Base-by-base conservation (phyloP, 1,140 invertebrate species). In the Drosophila obscura region DNA sequence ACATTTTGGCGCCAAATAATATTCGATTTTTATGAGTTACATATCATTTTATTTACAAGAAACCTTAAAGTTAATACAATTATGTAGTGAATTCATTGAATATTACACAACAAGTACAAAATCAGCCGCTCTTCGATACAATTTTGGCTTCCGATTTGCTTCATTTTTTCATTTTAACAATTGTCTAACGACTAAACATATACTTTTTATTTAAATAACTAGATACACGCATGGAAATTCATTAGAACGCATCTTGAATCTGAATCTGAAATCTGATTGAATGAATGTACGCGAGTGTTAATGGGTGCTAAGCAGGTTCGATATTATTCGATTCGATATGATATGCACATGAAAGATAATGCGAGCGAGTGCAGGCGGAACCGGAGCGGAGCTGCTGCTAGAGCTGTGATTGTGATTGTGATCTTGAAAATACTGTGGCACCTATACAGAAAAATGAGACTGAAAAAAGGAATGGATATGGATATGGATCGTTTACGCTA, bases 121-220 rank as follows among this genome's bases (percentile, higher is more conserved):
- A 66, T 41, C 65, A 45, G 53, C 55, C 73, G 55, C 50, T 43
- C 16, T 39, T 77, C 55, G 48, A 68, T 43, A 58, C 58, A 41
- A 26, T 35, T 77, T 71, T 53, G 46, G 39, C 52, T 69, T 48
- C 55, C 66, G 53, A 77, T 68, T 75, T 24, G 63, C 62, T 76
- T 76, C 56, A 60, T 24, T 24, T 24, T 24, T 19, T 19, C 19
- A 19, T 53, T 80, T 80, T 66, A 83, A 90, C 88, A 90, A 90
- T 90, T 90, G 87, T 90, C 87, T 90, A 90, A 90, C 73, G 87
- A 90, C 87, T 90, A 90, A 90, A 85, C 67, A 80, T 88, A 80
- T 77, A 71, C 74, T 24, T 71, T 85, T 87, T 87, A 90, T 87
- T 90, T 90, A 90, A 90, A 90, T 90, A 90, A 90, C 87, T 90